Base-by-base conservation (phyloP, 2,797 vertebrate species). In the Hippopotamyrus pictus region DNA sequence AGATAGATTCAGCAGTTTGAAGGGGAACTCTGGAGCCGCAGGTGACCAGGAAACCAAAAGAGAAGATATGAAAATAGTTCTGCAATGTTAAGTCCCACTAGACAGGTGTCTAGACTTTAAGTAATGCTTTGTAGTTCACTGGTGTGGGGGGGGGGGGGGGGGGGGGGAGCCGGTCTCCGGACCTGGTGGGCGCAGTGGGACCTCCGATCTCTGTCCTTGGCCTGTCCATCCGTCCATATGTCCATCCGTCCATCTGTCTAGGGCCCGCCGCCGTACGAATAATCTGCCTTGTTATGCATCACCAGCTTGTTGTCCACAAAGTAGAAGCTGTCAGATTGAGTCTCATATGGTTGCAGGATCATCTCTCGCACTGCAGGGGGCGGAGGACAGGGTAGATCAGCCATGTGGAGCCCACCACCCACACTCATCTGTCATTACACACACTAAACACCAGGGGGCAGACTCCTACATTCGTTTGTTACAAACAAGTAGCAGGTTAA, bases 201-300 rank as follows among this genome's bases (percentile, higher is more conserved):
- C 91, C 87, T 89, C 91, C 90, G 22, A 87, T 88, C 89, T 88
- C 22, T 2, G 65, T 88, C 59, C 54, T 50, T 88, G 46, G 85
- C 91, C 91, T 82, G 89, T 89, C 90, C 17, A 88, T 62, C 87
- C 19, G 6, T 22, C 88, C 44, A 73, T 91, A 29, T 46, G 46
- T 89, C 91, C 82, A 14, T 14, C 84, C 51, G 33, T 76, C 33
- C n/a, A 1, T 8, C 59, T 14, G 11, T n/a, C 93, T 96, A 99
- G 59, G 97, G 97, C 4, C 97, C 97, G 41, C 98, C 97, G 0
- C 97, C 98, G 97, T 99, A 99, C 0, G 98, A 99, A 95, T 99
- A 99, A 94, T 99, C 98, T 88, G 98, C 98, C 95, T 99, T 99
- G 95, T 99, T 99, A 96, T 99, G 98, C 98, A 99, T 99, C 95